Base-by-base conservation (phyloP, 1,140 invertebrate species). In the Drosophila kikkawai region DNA sequence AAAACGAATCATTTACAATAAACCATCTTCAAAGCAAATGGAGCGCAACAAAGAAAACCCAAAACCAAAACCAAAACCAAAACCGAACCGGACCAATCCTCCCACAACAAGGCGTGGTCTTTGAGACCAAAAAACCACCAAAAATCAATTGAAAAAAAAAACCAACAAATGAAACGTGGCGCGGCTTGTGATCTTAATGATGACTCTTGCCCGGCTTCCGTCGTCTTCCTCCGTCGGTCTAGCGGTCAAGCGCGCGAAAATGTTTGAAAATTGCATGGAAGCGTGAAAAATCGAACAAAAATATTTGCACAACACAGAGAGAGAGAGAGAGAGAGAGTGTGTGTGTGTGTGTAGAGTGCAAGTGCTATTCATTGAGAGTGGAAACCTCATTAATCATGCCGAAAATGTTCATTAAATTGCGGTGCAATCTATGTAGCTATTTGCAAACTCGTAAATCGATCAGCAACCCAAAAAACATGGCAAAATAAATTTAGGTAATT, bases 1-100 rank as follows among this genome's bases (percentile, higher is more conserved):
- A 88, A 80, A 91, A 91, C 91, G 91, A 84, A 88, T 92, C 91
- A 92, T 92, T 92, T 92, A 86, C 76, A 85, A 85, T 80, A 83
- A 92, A 88, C 79, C 83, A 86, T 92, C 87, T 91, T 91, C 83
- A 86, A 86, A 81, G 63, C 78, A 91, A 92, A 92, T 92, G 79
- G 79, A 87, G 83, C 91, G 79, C 51, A 37, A 57, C 74, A 91
- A 37, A 64, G 74, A 82, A 79, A 68, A 48, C 53, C 48, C 66
- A 22, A 51, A 67, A 80, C 64, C 58, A 51, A 63, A 67, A 80
- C 64, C 58, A 51, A 63, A 80, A 47, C 53, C 66, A 68, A 69
- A 64, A 75, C 70, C 63, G 55, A 60, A 75, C 57, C 55, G 56
- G 56, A 77, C 65, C 63, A 45, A 63, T 57, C 53, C 61, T 53